Percentiles rank a stretch among this genome's conserved stretches.
These are phyloP conservation scores for Epizoanthus illoricatus DNA, from an alignment of 92 coral and sea anemone genomes.

Conservation along the genomic window DNA sequence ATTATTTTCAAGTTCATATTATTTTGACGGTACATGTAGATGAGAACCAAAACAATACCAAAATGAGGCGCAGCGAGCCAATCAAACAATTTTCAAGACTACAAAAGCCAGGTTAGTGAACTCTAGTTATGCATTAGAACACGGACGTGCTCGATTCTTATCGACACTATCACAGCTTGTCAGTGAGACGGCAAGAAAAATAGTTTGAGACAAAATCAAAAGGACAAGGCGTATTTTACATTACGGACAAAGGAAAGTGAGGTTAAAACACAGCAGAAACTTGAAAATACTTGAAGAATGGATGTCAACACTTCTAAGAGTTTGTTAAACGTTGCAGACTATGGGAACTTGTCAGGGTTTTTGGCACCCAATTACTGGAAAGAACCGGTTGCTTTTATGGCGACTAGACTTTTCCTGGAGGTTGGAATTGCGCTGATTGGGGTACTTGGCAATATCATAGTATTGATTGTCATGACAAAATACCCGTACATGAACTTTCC, in stretches of 20 bases:
- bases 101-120: background rate
- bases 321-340: background rate
- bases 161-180: no score
- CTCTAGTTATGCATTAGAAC: no score
- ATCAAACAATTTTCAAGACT: background rate
- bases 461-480: constrained; percentile 12
- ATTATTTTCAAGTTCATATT: background rate
- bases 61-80: background rate
- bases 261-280: background rate
- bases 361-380: constrained; percentile 3
- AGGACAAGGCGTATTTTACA: no score
- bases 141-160: no score
- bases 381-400: background rate
- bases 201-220: no score
- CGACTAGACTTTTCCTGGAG: background rate
- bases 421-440: constrained; percentile 17
- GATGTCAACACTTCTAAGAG: background rate
- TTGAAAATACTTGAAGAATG: background rate
- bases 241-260: background rate
- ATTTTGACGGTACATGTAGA: background rate
- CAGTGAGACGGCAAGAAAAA: no score
- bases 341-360: background rate
- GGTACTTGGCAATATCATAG: constrained; percentile 4
- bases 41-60: background rate
- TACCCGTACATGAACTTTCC: constrained; percentile 13